These are phyloP conservation scores for Pipistrellus kuhlii DNA, from an alignment of 2,797 vertebrate genomes.

Conservation along the genomic window DNA sequence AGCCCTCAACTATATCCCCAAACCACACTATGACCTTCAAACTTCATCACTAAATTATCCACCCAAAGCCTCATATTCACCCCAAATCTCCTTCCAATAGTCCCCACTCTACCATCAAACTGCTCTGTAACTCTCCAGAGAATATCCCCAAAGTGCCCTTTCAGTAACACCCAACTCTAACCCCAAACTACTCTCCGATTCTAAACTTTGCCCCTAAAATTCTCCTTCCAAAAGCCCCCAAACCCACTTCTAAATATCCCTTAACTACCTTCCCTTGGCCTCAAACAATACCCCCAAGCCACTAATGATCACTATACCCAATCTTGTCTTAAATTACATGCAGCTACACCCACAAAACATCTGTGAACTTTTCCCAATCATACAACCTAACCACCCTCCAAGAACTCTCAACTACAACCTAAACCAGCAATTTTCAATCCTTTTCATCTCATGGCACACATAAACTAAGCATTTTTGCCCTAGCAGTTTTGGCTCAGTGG, in stretches of 20 bases:
- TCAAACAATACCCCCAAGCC: constrained; percentile 24
- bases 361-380: constrained; percentile 15
- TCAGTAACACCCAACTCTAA: neutral
- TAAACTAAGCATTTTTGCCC: neutral
- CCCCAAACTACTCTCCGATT: constrained; percentile 11
- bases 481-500: no score
- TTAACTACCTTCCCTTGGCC: constrained; percentile 35
- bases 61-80: neutral
- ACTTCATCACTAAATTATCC: constrained; percentile 17
- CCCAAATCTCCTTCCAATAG: neutral
- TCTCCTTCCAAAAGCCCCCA: neutral
- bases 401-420: neutral
- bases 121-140: neutral
- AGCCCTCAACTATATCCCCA: neutral
- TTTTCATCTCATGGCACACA: neutral
- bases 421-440: neutral
- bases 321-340: constrained; percentile 1
- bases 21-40: neutral
- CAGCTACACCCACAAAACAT: constrained; percentile 32
- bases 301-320: neutral
- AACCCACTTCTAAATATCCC: neutral
- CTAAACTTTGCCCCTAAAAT: constrained; percentile 9
- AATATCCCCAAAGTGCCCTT: neutral
- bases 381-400: neutral
- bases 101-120: neutral